These are phyloP conservation scores for Liasis olivaceus DNA, from an alignment of 2,797 vertebrate species.

Conservation along the genomic window DNA sequence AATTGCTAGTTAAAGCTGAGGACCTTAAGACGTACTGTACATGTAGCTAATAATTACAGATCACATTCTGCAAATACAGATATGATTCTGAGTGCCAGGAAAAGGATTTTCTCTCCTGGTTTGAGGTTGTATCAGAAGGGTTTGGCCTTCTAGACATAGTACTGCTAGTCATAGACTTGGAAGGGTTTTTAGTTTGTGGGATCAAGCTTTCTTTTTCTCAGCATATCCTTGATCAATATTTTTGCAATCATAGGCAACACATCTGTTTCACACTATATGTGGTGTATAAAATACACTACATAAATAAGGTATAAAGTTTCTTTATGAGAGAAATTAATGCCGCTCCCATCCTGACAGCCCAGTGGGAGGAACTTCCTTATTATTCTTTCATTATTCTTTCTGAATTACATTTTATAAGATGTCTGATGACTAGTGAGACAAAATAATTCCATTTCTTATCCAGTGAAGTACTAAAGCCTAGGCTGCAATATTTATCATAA, in stretches of 20 bases:
- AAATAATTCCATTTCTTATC: conserved; percentile 46
- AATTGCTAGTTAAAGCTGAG: background rate
- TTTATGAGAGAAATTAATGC: conserved; percentile 36
- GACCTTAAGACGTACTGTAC: background rate
- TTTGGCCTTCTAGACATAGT: background rate
- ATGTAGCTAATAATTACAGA: background rate
- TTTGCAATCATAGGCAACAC: background rate
- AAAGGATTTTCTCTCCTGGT: background rate
- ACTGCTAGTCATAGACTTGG: background rate
- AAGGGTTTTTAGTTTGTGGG: background rate
- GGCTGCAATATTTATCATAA: conserved; percentile 60
- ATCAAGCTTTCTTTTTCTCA: background rate
- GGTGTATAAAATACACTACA: no score
- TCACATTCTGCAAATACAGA: background rate
- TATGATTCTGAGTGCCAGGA: background rate
- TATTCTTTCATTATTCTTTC: conserved; percentile 41
- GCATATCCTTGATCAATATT: background rate
- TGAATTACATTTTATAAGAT: conserved; percentile 26
- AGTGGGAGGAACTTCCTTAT: conserved; percentile 21
- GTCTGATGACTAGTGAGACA: conserved; percentile 47
- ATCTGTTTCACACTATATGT: background rate
- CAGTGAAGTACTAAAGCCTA: conserved; percentile 37
- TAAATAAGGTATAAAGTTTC: conserved; percentile 17
- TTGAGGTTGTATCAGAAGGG: background rate
- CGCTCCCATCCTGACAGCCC: conserved; percentile 21